phyloP scores from a whole-genome alignment of 1,140 invertebrate genomes.

The Hycleus cichorii region DNA sequence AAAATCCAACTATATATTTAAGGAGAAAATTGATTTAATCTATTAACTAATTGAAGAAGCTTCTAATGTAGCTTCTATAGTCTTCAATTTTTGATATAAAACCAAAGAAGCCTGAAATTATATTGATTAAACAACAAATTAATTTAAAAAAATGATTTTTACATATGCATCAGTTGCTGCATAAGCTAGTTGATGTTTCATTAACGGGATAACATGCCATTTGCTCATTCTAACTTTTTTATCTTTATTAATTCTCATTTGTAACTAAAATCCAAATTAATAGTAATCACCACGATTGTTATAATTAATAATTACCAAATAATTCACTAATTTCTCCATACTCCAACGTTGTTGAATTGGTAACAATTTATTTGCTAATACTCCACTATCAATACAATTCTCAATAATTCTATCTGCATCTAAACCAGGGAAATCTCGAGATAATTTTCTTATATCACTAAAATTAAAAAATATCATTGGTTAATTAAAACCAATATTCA shows the following conservation, averaged over 20 bases:
- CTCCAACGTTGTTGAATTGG: constrained; percentile 52
- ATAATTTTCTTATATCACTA: constrained; percentile 56
- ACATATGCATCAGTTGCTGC: constrained; percentile 64
- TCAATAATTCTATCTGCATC: constrained; percentile 46
- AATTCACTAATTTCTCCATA: constrained; percentile 50
- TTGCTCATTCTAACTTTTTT: constrained; percentile 52
- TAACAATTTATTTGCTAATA: constrained; percentile 49
- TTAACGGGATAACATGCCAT: constrained; percentile 53
- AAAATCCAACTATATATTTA: no score
- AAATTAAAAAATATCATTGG: constrained; percentile 8
- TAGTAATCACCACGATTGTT: constrained; percentile 3
- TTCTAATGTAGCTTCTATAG: no score
- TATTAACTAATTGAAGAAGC: no score
- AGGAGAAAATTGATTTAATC: no score
- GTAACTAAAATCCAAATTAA: constrained; percentile 36
- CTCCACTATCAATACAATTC: constrained; percentile 53
- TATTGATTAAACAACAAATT: constrained; percentile 4
- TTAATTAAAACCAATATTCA: constrained; percentile 3
- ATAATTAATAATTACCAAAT: constrained; percentile 42
- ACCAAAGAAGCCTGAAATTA: constrained; percentile 24
- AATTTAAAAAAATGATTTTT: constrained; percentile 10
- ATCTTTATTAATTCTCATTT: constrained; percentile 49
- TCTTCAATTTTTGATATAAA: constrained; percentile 21
- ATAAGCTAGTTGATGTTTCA: constrained; percentile 49
- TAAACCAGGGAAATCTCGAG: constrained; percentile 53